Evolutionary conservation across 2,797 vertebrate genomes (phyloP).

Genomic region (Chiroxiphia lanceolata): DNA sequence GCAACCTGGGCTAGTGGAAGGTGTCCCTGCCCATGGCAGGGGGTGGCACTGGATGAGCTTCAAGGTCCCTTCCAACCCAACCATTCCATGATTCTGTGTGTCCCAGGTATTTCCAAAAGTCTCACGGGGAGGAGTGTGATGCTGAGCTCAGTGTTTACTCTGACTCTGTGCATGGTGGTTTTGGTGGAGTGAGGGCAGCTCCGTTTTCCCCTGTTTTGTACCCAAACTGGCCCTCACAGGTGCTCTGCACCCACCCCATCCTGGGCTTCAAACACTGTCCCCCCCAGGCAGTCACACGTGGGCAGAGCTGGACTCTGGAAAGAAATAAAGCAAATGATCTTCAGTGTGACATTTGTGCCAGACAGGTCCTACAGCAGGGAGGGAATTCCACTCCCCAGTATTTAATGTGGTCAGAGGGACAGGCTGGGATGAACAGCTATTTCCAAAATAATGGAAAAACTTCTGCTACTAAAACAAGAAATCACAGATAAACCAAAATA

Average conservation of each 20-base stretch:
- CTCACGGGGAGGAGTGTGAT: rapidly evolving
- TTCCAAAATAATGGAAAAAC: not conserved
- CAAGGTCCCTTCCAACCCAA: not conserved
- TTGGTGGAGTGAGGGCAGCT: not conserved
- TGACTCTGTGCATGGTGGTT: rapidly evolving
- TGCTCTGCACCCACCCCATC: not conserved
- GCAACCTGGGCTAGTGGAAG: not conserved
- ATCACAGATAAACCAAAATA: not conserved
- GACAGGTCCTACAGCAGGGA: not conserved
- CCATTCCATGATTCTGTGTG: not conserved
- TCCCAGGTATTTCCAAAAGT: not conserved
- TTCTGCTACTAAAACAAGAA: not conserved
- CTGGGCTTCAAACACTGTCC: not conserved
- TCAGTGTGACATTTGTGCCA: not conserved
- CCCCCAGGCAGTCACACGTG: not conserved
- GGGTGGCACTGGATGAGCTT: not conserved
- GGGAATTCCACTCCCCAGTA: rapidly evolving
- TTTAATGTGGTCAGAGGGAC: not conserved
- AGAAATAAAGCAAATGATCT: not conserved
- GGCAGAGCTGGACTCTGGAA: not conserved
- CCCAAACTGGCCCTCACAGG: not conserved
- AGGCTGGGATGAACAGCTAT: not conserved
- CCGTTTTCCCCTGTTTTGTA: not conserved
- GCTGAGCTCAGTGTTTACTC: not conserved
- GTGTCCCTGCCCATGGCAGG: not conserved